Evolutionary conservation across 2,797 vertebrate genomes (phyloP).

Genomic region (Poeciliopsis infans): DNA sequence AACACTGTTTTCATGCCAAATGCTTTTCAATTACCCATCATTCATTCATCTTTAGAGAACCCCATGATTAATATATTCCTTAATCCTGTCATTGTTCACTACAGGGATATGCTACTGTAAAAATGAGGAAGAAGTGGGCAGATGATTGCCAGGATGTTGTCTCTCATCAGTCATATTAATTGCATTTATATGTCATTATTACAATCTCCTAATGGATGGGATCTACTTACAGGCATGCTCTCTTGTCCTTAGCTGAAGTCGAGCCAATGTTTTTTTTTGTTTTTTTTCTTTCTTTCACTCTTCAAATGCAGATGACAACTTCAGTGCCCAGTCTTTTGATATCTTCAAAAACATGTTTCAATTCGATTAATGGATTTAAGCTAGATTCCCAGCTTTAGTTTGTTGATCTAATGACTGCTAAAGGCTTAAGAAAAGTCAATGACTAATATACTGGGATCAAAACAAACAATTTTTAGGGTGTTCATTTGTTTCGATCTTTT

Average conservation of each 20-base stretch:
- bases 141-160: slow-evolving; percentile 75
- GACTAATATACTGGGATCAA: slow-evolving; percentile 70
- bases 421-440: slow-evolving; percentile 71
- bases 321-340: slow-evolving; percentile 43
- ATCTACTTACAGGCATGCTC: slow-evolving; percentile 51
- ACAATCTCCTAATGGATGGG: slow-evolving; percentile 69
- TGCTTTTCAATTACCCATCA: slow-evolving; percentile 47
- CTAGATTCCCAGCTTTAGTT: slow-evolving; percentile 62
- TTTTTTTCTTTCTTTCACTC: slow-evolving; percentile 31
- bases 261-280: slow-evolving; percentile 55
- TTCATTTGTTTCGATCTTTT: slow-evolving; percentile 60
- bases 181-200: slow-evolving; percentile 79
- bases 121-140: slow-evolving; percentile 76
- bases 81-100: slow-evolving; percentile 57
- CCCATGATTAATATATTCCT: slow-evolving; percentile 66
- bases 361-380: slow-evolving; percentile 70
- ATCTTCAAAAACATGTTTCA: slow-evolving; percentile 37
- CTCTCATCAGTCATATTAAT: slow-evolving; percentile 79
- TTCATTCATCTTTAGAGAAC: slow-evolving; percentile 61
- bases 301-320: slow-evolving; percentile 46
- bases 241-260: slow-evolving; percentile 67
- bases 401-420: slow-evolving; percentile 70
- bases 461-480: slow-evolving; percentile 71
- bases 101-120: slow-evolving; percentile 71
- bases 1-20: slow-evolving; percentile 19